These are phyloP conservation scores for Petroica traversi DNA, from an alignment of 2,113 vertebrate species.

Conservation along the genomic window DNA sequence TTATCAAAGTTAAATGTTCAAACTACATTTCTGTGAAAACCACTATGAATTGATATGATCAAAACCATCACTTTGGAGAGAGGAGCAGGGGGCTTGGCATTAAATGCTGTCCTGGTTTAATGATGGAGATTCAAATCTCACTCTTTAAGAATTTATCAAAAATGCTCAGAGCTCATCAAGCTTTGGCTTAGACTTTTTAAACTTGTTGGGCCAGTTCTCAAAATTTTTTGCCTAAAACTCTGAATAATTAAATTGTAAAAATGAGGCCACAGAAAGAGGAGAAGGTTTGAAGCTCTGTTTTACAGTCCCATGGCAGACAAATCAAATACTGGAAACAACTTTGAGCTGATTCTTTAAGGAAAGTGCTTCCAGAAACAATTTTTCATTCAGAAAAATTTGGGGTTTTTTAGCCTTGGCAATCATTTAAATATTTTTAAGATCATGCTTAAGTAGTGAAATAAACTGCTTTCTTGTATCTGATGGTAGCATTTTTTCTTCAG, in stretches of 20 bases:
- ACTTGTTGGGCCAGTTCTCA: background rate
- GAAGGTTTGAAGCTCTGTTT: background rate
- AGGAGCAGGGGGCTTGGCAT: background rate
- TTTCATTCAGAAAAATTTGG: accelerated
- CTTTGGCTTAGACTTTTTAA: background rate
- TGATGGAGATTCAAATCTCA: background rate
- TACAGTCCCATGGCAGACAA: background rate
- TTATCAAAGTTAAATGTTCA: background rate
- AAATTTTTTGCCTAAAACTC: background rate
- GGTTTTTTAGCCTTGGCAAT: background rate
- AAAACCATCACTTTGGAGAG: background rate
- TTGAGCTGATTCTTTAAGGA: background rate
- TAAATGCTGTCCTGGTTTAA: background rate
- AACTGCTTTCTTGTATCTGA: constrained; percentile 63
- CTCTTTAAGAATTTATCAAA: background rate
- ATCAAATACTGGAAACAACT: accelerated
- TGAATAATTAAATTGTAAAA: background rate
- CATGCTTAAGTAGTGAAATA: constrained; percentile 46
- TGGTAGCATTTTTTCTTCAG: constrained; percentile 77
- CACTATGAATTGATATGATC: background rate
- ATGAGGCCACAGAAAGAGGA: background rate
- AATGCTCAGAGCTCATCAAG: background rate
- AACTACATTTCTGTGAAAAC: background rate
- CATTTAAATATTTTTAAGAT: background rate
- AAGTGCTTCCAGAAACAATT: background rate